A percentile compares a stretch with the other conserved stretches of the same genome.
phyloP scores from a whole-genome alignment of 1,140 invertebrate genomes.

The Platyura marginata region DNA sequence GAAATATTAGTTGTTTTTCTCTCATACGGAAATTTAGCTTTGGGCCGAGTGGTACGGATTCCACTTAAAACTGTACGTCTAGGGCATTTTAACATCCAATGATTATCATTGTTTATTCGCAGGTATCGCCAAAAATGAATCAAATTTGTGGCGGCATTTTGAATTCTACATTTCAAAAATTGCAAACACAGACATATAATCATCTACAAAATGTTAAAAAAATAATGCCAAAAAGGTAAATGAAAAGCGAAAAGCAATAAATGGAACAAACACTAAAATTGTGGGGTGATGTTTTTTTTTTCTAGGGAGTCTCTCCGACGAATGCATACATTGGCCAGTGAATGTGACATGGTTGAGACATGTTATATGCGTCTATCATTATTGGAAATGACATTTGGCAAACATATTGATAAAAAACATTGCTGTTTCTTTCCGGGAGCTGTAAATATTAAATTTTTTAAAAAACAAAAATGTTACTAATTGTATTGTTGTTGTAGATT shows the following conservation, averaged over 20 bases:
- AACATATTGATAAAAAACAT: conserved; percentile 76
- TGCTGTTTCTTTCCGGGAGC: conserved; percentile 81
- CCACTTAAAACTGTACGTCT: too few species aligned
- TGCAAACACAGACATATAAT: conserved; percentile 60
- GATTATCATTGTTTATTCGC: conserved; percentile 14
- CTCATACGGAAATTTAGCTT: too few species aligned
- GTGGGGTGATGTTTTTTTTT: background rate
- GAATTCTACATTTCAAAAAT: conserved; percentile 61
- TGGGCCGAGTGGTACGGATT: too few species aligned
- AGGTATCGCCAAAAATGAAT: conserved; percentile 65
- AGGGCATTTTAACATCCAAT: too few species aligned
- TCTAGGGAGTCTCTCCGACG: conserved; percentile 58
- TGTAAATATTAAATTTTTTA: conserved; percentile 29
- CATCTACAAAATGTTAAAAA: conserved; percentile 68
- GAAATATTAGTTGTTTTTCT: too few species aligned
- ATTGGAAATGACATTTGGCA: conserved; percentile 78
- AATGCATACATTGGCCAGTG: conserved; percentile 66
- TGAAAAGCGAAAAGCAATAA: background rate
- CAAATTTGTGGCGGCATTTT: conserved; percentile 53
- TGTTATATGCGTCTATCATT: conserved; percentile 71
- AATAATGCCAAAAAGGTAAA: conserved; percentile 54
- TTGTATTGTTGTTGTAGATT: conserved; percentile 21
- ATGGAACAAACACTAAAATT: background rate
- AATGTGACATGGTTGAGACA: conserved; percentile 78
- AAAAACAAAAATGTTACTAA: conserved; percentile 3